A percentile compares a stretch with the other conserved stretches of the same genome.
Evolutionary conservation across 2,113 vertebrate species (phyloP).

Genomic region (Triplophysa dalaica): DNA sequence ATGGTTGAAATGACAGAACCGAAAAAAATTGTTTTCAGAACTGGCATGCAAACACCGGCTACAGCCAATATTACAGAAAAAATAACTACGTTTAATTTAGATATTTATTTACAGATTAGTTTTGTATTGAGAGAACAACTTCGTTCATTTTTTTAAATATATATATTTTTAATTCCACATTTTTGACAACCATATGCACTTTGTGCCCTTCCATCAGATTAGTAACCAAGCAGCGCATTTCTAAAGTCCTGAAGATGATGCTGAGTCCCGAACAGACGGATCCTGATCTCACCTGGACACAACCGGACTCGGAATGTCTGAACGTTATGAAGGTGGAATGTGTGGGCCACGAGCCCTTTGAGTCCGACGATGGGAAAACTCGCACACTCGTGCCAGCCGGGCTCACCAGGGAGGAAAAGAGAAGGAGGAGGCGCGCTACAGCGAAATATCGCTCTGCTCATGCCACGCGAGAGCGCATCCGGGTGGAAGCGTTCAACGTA

Average conservation of each 20-base stretch:
- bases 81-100: neutral
- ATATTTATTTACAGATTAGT: neutral
- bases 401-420: slow-evolving; percentile 88
- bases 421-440: slow-evolving; percentile 75
- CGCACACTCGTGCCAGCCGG: slow-evolving; percentile 77
- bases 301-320: slow-evolving; percentile 84
- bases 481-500: slow-evolving; percentile 79
- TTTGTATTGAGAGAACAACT: neutral
- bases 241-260: slow-evolving; percentile 82
- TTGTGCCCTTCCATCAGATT: slow-evolving; percentile 33
- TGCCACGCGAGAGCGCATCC: slow-evolving; percentile 78
- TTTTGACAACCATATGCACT: neutral
- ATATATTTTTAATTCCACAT: neutral
- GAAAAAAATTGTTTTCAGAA: neutral
- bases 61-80: neutral
- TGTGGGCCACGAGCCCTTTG: slow-evolving; percentile 79
- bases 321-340: slow-evolving; percentile 77
- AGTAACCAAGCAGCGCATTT: neutral
- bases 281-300: slow-evolving; percentile 81
- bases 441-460: slow-evolving; percentile 77
- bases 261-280: slow-evolving; percentile 86
- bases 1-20: neutral
- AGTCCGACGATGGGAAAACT: slow-evolving; percentile 67
- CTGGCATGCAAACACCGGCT: neutral
- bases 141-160: neutral